Evolutionary conservation across 2,797 vertebrate genomes (phyloP), one percentile per base, ranked within the genome.

Genomic region (Potorous gilbertii): DNA sequence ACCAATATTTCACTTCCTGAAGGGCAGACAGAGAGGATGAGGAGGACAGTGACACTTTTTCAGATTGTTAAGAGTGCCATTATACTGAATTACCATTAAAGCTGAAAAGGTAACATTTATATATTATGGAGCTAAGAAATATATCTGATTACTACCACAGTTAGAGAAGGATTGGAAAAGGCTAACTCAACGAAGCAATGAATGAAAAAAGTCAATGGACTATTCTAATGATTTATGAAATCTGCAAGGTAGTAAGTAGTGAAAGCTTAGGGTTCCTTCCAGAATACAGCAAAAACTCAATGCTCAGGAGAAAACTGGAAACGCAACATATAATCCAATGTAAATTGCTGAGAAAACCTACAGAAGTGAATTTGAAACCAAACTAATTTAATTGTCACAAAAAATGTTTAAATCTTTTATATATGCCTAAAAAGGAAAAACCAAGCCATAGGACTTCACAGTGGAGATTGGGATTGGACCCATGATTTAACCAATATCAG

Each of bases 81-180:
- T 91, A 94, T 93, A 52, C 92, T 94, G 91, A 97, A 93, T 93
- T 92, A 97, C 57, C 55, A 94, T 93, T 57, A 89, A 74, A 95
- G 59, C 92, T 90, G 94, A 97, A 98, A 98, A 97, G 29, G 62
- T 95, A 56, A 12, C 55, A 92, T 96, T 96, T 95, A 96, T 93
- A 91, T 93, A 74, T 55, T 55, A 29, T n/a, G 66, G 40, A 94
- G 55, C 91, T 94, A 93, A 90, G 93, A 97, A 89, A 95, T 14
- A 91, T 18, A 94, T 94, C 90, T 93, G 90, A 94, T 62, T 40
- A 91, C 29, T 91, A 91, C 55, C 54, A 90, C 1, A 18, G 54
- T 90, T 31, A 90, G 54, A 59, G 59, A 31, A 95, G 57, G 90
- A 55, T 21, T 66, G 89, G 92, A 93, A 96, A 91, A 96, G 62